Evolutionary conservation across 2,113 vertebrate genomes (phyloP).

Genomic region (Nyctibius bracteatus): DNA sequence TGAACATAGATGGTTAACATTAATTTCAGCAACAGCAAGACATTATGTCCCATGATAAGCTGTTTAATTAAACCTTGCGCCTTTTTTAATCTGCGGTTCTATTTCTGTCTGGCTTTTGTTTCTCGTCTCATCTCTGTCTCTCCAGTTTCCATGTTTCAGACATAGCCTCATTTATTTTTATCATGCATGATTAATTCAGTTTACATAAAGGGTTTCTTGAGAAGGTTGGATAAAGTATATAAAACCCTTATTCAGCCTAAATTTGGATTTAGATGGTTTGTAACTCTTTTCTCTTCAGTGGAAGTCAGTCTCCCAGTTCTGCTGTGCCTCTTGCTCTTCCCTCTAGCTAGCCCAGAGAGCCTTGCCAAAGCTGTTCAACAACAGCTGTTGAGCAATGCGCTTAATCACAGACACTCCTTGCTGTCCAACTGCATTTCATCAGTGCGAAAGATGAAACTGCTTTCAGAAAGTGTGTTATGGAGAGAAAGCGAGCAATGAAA

Average conservation of each 20-base stretch:
- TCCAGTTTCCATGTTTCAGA: slow-evolving; percentile 34
- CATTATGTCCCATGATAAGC: not conserved
- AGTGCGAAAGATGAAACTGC: not conserved
- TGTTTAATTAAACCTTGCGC: slow-evolving; percentile 41
- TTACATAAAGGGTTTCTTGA: slow-evolving; percentile 51
- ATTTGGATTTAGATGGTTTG: slow-evolving; percentile 32
- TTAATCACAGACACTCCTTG: slow-evolving; percentile 40
- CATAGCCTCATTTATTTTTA: slow-evolving; percentile 50
- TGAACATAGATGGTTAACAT: not conserved
- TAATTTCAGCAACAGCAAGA: slow-evolving; percentile 11
- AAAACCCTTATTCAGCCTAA: slow-evolving; percentile 22
- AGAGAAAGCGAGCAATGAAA: not conserved
- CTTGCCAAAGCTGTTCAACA: slow-evolving; percentile 42
- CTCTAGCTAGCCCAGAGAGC: not conserved
- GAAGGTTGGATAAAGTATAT: not conserved
- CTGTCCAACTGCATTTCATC: slow-evolving; percentile 40
- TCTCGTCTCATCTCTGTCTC: not conserved
- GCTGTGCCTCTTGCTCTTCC: slow-evolving; percentile 3
- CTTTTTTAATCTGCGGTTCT: slow-evolving; percentile 2
- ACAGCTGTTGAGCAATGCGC: not conserved
- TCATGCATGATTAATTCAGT: slow-evolving; percentile 42
- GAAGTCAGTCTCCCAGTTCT: not conserved
- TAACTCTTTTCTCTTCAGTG: not conserved
- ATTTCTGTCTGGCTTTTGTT: slow-evolving; percentile 46
- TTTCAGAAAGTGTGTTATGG: not conserved